Evolutionary conservation across 1,140 invertebrate species (phyloP), one percentile per base, ranked within the genome.

Genomic region (Neodiprion lecontei): DNA sequence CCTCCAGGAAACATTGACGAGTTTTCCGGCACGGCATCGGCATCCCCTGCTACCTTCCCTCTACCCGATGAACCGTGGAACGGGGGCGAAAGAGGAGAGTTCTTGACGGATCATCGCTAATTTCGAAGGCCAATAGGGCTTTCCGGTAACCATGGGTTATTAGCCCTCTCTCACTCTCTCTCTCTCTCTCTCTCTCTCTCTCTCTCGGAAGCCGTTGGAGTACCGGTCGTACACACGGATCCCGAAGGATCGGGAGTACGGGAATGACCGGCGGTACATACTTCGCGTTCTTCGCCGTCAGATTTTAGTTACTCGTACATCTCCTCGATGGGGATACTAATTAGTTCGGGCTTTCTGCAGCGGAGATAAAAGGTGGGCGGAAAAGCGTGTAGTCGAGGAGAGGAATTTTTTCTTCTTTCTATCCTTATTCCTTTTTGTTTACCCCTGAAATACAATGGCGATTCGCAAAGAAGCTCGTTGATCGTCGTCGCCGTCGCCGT

Each of bases 51-150:
- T 61, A 40, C 28, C 28, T 40, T 40, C 28, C 28, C 28, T 53
- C n/a, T 17, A 61, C 3, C 53, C 53, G n/a, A 61, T 61, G 53
- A 61, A 61, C 53, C 28, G 28, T 40, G 28, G 28, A 40, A 40
- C 28, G 28, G 28, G 5, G 2, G 28, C 0, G 28, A 40, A 40
- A 5, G 28, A 40, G 28, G 28, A 40, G 28, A 17, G 53, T 14
- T 12, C 40, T 69, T 69, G 67, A 69, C 67, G 67, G 67, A 69
- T 69, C 67, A 69, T 69, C 67, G 67, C 67, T 69, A 69, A 69
- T 69, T 69, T 69, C 67, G 21, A 69, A 61, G 21, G 21, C 67
- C 67, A 69, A 69, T 47, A 69, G 67, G 67, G 40, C 40, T 69
- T 23, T 69, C 67, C n/a, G 53, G 53, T 61, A 61, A 61, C 53